Conservation (phyloP, 1,140 invertebrate species). For the Bombus superbus region DNA sequence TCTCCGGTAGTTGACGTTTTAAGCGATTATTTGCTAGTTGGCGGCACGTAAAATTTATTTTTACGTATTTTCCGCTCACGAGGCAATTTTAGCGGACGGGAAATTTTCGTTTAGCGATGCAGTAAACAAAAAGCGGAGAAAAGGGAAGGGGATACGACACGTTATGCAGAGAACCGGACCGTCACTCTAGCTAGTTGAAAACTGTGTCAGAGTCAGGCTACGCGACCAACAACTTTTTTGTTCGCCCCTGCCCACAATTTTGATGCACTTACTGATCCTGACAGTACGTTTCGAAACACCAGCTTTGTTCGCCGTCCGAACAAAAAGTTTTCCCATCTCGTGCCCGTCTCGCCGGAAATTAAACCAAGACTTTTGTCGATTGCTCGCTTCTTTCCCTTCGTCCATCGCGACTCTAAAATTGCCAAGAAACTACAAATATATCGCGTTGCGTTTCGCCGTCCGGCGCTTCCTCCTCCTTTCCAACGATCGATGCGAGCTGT, state of each 20-base stretch:
- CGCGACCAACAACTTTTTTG: constrained; percentile 30
- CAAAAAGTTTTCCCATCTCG: constrained; percentile 45
- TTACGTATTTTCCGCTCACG: background rate
- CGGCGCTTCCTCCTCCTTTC: background rate
- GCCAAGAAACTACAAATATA: background rate
- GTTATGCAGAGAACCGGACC: constrained; percentile 9
- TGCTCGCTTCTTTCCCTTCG: too few relatives aligned
- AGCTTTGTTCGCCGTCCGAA: constrained; percentile 4
- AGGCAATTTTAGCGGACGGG: background rate
- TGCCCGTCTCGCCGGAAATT: constrained; percentile 5
- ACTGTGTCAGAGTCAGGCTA: constrained; percentile 44
- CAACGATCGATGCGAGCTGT: too few relatives aligned
- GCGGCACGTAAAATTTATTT: background rate
- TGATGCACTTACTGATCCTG: constrained; percentile 50
- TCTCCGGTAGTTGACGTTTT: too few relatives aligned
- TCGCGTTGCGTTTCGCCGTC: background rate
- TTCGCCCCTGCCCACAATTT: constrained; percentile 37
- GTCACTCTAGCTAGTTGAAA: constrained; percentile 26
- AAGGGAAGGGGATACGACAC: background rate
- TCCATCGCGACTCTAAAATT: too few relatives aligned
- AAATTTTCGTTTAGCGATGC: constrained; percentile 11
- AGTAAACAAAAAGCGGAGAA: constrained; percentile 9
- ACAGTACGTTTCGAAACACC: constrained; percentile 25
- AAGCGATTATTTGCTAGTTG: constrained; percentile 2
- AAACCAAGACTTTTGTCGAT: constrained; percentile 29